These are phyloP conservation scores for Lichenostomus cassidix DNA, from an alignment of 2,113 vertebrate genomes.

Conservation along the genomic window DNA sequence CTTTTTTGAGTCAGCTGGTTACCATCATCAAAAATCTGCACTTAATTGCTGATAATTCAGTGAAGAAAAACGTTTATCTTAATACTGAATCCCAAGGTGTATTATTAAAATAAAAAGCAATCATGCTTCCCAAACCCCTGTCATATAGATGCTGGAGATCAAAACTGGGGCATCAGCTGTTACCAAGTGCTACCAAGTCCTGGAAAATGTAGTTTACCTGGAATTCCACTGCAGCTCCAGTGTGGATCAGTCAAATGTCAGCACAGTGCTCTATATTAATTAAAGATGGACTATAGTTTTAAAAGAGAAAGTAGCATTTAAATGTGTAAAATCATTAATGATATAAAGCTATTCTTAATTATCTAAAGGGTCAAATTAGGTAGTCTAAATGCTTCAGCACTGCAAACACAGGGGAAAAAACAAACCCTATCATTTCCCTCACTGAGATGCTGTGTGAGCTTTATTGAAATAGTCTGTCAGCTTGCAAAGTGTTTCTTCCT, in stretches of 20 bases:
- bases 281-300: background rate
- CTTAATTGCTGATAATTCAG: background rate
- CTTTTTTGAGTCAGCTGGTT: background rate
- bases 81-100: background rate
- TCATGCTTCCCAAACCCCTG: background rate
- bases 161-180: too few relatives aligned
- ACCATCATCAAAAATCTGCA: background rate
- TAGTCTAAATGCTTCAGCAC: background rate
- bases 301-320: background rate
- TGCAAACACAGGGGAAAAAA: background rate
- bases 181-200: too few relatives aligned
- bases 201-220: background rate
- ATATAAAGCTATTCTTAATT: background rate
- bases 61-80: background rate
- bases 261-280: background rate
- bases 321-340: background rate
- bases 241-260: background rate
- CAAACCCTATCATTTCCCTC: background rate
- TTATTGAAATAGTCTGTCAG: background rate
- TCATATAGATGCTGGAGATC: too few relatives aligned
- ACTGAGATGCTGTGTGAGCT: background rate
- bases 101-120: background rate
- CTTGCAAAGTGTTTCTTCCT: background rate
- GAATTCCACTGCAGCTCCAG: background rate
- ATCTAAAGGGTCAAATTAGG: background rate